These are phyloP conservation scores for Platyura marginata DNA, from an alignment of 1,140 invertebrate species.

Conservation along the genomic window DNA sequence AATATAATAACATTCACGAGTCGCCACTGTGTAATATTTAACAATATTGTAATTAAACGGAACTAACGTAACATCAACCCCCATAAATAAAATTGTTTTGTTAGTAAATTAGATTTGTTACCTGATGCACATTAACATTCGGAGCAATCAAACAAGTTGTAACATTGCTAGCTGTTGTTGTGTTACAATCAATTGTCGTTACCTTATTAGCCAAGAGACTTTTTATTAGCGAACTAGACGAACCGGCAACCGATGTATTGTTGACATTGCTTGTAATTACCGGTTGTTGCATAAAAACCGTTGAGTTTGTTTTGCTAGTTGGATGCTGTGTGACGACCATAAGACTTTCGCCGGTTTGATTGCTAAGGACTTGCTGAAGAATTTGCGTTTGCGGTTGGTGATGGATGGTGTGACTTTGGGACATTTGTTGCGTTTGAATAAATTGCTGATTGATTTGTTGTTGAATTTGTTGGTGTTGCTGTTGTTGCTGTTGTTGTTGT, in stretches of 20 bases:
- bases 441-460: conserved; percentile 12
- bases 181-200: conserved; percentile 31
- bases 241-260: neutral
- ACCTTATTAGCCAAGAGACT: conserved; percentile 73
- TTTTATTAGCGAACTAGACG: conserved; percentile 55
- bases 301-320: neutral
- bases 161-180: conserved; percentile 13
- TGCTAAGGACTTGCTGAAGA: neutral
- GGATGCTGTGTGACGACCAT: neutral
- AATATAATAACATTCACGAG: no score
- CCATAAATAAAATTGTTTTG: no score
- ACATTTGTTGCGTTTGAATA: conserved; percentile 21
- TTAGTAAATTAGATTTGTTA: conserved; percentile 20
- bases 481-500: conserved; percentile 7
- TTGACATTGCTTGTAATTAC: neutral
- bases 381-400: no score
- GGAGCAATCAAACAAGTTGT: conserved; percentile 27
- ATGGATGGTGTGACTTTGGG: no score
- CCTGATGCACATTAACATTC: conserved; percentile 20
- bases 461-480: no score
- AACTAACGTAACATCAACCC: no score
- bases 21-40: no score
- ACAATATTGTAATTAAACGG: no score
- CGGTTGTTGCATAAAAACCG: neutral
- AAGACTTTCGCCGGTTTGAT: neutral